A percentile compares a stretch with the other conserved stretches of the same genome.
Conservation (phyloP, 2,888 invertebrate species). For the Pyrochroa serraticornis region DNA sequence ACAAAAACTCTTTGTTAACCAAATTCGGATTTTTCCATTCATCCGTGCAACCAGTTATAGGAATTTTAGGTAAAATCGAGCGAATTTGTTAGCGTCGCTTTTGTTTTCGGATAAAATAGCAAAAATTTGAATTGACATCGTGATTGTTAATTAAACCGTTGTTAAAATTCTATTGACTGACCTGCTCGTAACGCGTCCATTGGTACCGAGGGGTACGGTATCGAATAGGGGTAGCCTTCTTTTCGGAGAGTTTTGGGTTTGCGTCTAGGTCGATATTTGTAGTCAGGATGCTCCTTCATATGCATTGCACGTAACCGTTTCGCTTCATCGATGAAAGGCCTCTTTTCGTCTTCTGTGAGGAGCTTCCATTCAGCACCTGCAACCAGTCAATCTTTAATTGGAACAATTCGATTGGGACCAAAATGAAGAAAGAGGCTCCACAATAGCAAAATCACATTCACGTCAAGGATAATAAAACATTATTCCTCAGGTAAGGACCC, state of each 20-base stretch:
- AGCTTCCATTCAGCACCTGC: conserved; percentile 95
- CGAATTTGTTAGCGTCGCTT: no score
- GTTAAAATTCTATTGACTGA: conserved; percentile 57
- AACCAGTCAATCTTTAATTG: conserved; percentile 34
- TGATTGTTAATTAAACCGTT: no score
- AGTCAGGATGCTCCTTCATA: conserved; percentile 95
- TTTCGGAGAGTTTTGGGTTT: conserved; percentile 88
- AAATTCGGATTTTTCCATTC: no score
- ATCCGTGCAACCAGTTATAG: no score
- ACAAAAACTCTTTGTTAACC: no score
- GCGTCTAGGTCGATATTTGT: conserved; percentile 89
- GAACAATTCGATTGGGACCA: neutral
- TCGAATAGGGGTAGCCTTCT: conserved; percentile 90
- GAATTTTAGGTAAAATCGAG: no score
- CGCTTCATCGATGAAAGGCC: conserved; percentile 97
- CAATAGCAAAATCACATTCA: neutral
- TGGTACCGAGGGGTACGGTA: conserved; percentile 89
- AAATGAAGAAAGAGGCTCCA: neutral
- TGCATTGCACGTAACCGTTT: conserved; percentile 92
- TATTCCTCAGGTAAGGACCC: no score
- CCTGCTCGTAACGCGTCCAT: conserved; percentile 88
- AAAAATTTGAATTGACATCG: no score
- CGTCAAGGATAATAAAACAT: no score
- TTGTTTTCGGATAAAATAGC: no score
- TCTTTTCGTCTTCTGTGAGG: conserved; percentile 90